Evolutionary conservation across 2,113 vertebrate genomes (phyloP), one percentile per base, ranked within the genome.

Genomic region (Marmota monax): DNA sequence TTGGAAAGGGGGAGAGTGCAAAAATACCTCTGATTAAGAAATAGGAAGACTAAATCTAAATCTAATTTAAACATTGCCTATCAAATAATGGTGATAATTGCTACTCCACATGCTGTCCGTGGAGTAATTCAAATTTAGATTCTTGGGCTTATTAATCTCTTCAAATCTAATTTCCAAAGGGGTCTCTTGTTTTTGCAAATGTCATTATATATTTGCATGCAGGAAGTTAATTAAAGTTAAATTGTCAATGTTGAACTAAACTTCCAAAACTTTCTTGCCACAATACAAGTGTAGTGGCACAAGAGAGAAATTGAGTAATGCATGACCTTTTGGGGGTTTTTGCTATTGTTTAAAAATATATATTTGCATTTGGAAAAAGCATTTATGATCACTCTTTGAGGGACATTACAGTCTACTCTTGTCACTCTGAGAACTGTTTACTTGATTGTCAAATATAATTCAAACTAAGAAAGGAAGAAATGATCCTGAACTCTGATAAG

Each of bases 401-500:
- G 63, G 48, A 92, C 67, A 94, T 97, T 84, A 17, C 79, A 83
- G 29, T 11, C 14, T 97, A 97, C 95, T 91, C 86, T 95, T 88
- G 65, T 97, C 67, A 74, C 84, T 95, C 91, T 97, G 78, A 98
- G n/a, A 96, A 98, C 97, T 96, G 12, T 87, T 92, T 95, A 37
- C 83, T 96, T 96, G 96, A 88, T 77, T 97, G 67, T 56, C 97
- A 73, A 95, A 98, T 98, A 97, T 96, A 96, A 98, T 95, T 96
- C 96, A 97, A 88, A 93, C 91, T 97, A 97, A 96, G 85, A 98
- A 97, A 98, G 79, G 80, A 96, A 48, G 58, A 92, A n/a, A 82
- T 13, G 22, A 87, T 61, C 39, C 32, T 27, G 88, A 84, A 56
- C 80, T 96, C 96, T 97, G 96, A 61, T 23, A 97, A 97, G 94